Base-by-base conservation (phyloP, 2,113 vertebrate species). In the Erinaceus europaeus region DNA sequence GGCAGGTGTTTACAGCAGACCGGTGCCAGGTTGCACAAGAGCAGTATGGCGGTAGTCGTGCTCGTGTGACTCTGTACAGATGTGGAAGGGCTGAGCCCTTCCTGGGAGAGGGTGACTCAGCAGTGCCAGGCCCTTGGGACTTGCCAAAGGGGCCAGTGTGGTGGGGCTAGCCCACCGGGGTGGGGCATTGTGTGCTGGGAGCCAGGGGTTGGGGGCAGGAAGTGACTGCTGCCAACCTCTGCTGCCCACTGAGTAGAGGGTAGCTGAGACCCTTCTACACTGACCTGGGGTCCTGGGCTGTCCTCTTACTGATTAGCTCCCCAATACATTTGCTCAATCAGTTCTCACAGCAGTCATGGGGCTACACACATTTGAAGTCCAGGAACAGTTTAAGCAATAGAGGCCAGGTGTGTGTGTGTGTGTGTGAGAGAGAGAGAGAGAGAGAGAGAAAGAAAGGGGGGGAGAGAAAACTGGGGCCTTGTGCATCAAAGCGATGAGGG, bases 31-130 rank as follows among this genome's bases (percentile, higher is more conserved):
- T 91, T 93, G 77, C 13, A 0, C 38, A 86, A 86, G 72, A 89
- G 53, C 68, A 0, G 4, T 17, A 55, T 17, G 72, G 83, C 53
- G 32, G 42, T 0, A 20, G 65, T 27, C 65, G 64, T 74, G 59
- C 64, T 42, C 36, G 46, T 72, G 40, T 68, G 67, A 42, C 44
- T 86, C 68, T 74, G 42, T 38, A 29, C 7, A 55, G 83, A 55
- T 14, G 15, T 0, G 6, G 71, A 67, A 55, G 11, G n/a, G 48
- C 44, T 9, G 59, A 0, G 2, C 48, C 10, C 4, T 65, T 55
- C 5, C 0, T 21, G 84, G 55, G 36, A 34, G 52, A 83, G 59
- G 17, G 38, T 93, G 91, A 92, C 74, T 92, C 86, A 92, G 93
- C 88, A 78, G 46, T 40, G 32, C 79, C 36, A 0, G 44, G 52